Evolutionary conservation across 2,888 invertebrate species (phyloP).

Genomic region (Ceramica pisi): DNA sequence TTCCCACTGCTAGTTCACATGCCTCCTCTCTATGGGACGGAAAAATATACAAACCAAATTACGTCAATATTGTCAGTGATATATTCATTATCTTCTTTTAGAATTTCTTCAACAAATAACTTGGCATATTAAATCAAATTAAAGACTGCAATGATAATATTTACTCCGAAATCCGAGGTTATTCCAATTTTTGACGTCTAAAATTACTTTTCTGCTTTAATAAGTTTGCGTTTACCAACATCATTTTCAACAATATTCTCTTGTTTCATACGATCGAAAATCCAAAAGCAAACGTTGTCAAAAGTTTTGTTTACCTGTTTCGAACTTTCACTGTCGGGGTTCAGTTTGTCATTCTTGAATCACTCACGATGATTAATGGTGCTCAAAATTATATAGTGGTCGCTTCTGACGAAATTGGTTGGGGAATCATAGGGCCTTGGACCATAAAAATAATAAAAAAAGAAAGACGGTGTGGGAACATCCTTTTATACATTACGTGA

Average conservation of each 20-base stretch:
- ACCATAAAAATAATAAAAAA: slow-evolving; percentile 75
- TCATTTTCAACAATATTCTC: slow-evolving; percentile 21
- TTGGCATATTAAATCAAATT: slow-evolving; percentile 23
- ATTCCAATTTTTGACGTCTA: slow-evolving; percentile 35
- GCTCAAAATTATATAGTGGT: slow-evolving; percentile 86
- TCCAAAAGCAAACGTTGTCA: slow-evolving; percentile 36
- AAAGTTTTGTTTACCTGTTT: slow-evolving; percentile 56
- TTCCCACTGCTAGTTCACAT: neutral
- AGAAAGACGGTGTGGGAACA: slow-evolving; percentile 84
- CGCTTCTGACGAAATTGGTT: slow-evolving; percentile 82
- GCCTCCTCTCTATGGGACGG: neutral
- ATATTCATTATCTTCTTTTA: neutral
- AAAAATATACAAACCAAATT: neutral
- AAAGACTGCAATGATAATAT: slow-evolving; percentile 30
- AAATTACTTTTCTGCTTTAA: slow-evolving; percentile 31
- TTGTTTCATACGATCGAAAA: slow-evolving; percentile 32
- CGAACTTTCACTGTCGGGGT: slow-evolving; percentile 75
- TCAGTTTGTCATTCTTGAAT: slow-evolving; percentile 83
- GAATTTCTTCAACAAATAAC: slow-evolving; percentile 24
- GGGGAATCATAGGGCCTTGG: slow-evolving; percentile 74
- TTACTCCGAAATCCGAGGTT: slow-evolving; percentile 15
- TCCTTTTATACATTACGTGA: slow-evolving; percentile 74
- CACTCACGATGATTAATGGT: slow-evolving; percentile 83
- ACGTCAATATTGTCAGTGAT: neutral
- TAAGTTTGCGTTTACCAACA: slow-evolving; percentile 29